A percentile compares a stretch with the other conserved stretches of the same genome.
phyloP scores from a whole-genome alignment of 2,113 vertebrate species.

The Fregetta grallaria region DNA sequence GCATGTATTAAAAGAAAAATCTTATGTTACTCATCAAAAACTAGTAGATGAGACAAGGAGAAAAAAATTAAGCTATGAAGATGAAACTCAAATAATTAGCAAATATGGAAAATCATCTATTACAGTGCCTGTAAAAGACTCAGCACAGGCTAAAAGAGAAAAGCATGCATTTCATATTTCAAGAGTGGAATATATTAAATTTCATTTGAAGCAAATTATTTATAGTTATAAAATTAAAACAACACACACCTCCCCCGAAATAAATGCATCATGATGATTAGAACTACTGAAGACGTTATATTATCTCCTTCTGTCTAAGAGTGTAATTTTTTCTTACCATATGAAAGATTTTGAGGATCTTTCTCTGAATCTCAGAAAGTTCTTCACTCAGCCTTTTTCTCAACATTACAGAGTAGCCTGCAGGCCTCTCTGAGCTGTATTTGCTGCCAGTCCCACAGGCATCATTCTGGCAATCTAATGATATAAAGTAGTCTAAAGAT shows the following conservation, averaged over 20 bases:
- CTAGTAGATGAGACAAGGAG: not conserved
- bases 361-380: not conserved
- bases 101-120: slow-evolving; percentile 14
- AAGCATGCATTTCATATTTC: not conserved
- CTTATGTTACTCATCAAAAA: slow-evolving; percentile 30
- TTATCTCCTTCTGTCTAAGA: not conserved
- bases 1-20: slow-evolving; percentile 6
- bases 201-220: not conserved
- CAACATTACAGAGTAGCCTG: not conserved
- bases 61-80: slow-evolving; percentile 33
- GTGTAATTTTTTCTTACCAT: not conserved
- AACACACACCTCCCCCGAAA: not conserved
- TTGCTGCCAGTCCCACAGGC: not conserved
- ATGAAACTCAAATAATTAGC: slow-evolving; percentile 41
- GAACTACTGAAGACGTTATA: not conserved
- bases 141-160: not conserved
- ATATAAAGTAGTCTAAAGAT: not conserved
- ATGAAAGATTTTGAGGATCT: not conserved
- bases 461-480: not conserved
- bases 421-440: not conserved
- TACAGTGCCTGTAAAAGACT: not conserved
- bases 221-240: not conserved
- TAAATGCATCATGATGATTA: not conserved
- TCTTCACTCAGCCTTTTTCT: not conserved
- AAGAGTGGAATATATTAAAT: not conserved